These are phyloP conservation scores for Sebastes ruberrimus DNA, from an alignment of 2,797 vertebrate genomes.

Conservation along the genomic window DNA sequence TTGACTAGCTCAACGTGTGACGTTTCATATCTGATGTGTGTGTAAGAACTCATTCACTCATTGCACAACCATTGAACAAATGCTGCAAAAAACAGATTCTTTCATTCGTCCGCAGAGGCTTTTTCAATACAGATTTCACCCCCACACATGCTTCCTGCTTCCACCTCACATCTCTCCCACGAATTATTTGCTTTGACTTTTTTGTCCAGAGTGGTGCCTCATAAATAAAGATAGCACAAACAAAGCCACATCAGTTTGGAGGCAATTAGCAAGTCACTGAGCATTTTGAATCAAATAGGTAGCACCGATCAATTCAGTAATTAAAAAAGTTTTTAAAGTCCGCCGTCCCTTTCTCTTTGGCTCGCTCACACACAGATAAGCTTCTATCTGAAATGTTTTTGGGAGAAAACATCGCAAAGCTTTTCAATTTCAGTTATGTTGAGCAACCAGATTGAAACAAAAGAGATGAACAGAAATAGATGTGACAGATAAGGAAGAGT, in stretches of 20 bases:
- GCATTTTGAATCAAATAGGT: conserved; percentile 18
- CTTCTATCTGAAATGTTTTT: neutral
- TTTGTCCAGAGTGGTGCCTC: neutral
- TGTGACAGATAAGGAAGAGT: neutral
- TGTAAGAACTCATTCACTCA: neutral
- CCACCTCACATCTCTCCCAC: neutral
- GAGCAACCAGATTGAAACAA: neutral
- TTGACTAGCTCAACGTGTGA: neutral
- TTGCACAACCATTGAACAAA: neutral
- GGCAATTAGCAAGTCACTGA: conserved; percentile 32
- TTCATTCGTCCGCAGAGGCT: conserved; percentile 12
- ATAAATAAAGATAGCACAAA: conserved; percentile 26
- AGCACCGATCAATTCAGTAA: conserved; percentile 40
- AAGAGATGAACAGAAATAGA: conserved; percentile 11
- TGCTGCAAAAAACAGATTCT: neutral
- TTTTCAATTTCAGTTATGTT: neutral
- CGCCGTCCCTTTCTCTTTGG: neutral
- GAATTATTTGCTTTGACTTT: conserved; percentile 3
- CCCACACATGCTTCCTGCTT: neutral
- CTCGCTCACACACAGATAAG: neutral
- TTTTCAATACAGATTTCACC: neutral
- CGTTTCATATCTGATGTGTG: neutral
- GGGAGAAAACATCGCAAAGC: neutral
- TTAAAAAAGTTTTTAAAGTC: conserved; percentile 33
- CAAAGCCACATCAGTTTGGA: conserved; percentile 10